Evolutionary conservation across 2,797 vertebrate genomes (phyloP), one percentile per base, ranked within the genome.

Genomic region (Toxotes lorentzi): DNA sequence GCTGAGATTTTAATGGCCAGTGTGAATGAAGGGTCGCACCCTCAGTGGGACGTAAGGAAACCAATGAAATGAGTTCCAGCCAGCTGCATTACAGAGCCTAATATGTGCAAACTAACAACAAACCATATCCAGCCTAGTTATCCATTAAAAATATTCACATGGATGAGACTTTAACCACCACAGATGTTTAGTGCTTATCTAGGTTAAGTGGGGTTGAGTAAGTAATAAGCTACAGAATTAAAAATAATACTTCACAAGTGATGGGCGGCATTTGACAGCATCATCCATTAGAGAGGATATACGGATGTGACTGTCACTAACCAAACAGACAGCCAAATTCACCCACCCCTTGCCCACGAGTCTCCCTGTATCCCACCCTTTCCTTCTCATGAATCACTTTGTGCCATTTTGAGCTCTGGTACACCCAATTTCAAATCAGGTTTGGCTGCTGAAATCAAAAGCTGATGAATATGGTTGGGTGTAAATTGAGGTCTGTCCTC

Each of bases 1-100:
- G 89, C 86, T 86, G 91, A 78, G 89, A 85, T 91, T 93, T 88
- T 92, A 93, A 94, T 90, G 91, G 89, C 72, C 51, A 77, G 87
- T 88, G 88, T 93, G 86, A 90, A 90, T 81, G 79, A 61, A 88
- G 83, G 89, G 90, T 93, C 90, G 88, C 87, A 85, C 87, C 87
- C 89, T 87, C 84, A 27, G 87, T 78, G 70, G 91, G 91, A 82
- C 86, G 89, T 65, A 77, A 84, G 76, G 86, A 93, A 92, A 86
- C 83, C 66, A 77, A 75, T 77, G 60, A 92, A 90, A 88, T 87
- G 78, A 87, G 80, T 79, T 89, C 79, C 77, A 80, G 75, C 79
- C 76, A 85, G 81, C 81, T 76, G 82, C 75, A 64, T 90, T 76
- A 90, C 79, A 48, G 8, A 35, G 63, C 23, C 70, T 6, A 57